Evolutionary conservation across 2,797 vertebrate genomes (phyloP).

Genomic region (Syngnathus rostellatus): DNA sequence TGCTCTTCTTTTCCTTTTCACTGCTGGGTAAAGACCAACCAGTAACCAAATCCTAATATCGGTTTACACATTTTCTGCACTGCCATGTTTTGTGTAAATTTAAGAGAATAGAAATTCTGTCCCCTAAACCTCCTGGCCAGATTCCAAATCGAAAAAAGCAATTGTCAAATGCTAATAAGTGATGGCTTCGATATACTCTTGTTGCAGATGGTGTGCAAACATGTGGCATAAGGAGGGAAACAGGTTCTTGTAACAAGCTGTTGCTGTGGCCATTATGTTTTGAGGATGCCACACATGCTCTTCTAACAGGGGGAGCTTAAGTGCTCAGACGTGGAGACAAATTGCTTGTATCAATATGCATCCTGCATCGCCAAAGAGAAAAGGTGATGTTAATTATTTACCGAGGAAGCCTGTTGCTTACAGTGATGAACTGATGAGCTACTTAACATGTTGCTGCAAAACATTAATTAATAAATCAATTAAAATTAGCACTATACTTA

Average conservation of each 20-base stretch:
- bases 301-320: constrained; percentile 39
- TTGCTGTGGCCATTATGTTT: constrained; percentile 35
- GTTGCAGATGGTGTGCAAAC: constrained; percentile 16
- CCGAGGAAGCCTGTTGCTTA: constrained; percentile 46
- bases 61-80: too few relatives aligned
- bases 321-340: constrained; percentile 49
- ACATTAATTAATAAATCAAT: constrained; percentile 35
- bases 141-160: neutral
- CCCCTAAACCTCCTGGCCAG: neutral
- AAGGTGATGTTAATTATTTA: constrained; percentile 56
- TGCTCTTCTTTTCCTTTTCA: too few relatives aligned
- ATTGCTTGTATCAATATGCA: constrained; percentile 57
- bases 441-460: constrained; percentile 41
- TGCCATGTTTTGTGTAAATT: too few relatives aligned
- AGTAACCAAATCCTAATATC: too few relatives aligned
- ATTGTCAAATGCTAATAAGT: neutral
- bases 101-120: too few relatives aligned
- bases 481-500: constrained; percentile 33
- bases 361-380: constrained; percentile 35
- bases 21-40: too few relatives aligned
- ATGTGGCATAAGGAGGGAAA: constrained; percentile 14
- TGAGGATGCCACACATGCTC: constrained; percentile 39
- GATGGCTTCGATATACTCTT: constrained; percentile 11
- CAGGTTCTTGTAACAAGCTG: constrained; percentile 31
- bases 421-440: constrained; percentile 48